These are phyloP conservation scores for Eutrigla gurnardus DNA, from an alignment of 2,797 vertebrate genomes.

Conservation along the genomic window DNA sequence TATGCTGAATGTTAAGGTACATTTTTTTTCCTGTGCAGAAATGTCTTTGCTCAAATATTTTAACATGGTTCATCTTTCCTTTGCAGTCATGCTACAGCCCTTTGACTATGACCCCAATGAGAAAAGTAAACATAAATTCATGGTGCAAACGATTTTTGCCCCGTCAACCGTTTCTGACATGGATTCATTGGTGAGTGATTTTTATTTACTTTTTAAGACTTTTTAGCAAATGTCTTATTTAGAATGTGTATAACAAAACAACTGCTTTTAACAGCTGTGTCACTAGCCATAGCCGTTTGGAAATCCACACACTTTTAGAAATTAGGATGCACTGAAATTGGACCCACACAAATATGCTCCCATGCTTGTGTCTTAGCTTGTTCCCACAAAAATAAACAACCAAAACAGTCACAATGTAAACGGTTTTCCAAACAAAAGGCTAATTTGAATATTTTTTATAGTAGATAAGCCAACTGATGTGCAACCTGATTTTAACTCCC, in stretches of 20 bases:
- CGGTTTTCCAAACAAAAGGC: background rate
- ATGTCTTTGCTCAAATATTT: background rate
- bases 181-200: slow-evolving; percentile 93
- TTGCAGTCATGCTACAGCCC: slow-evolving; percentile 97
- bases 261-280: background rate
- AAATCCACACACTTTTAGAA: background rate
- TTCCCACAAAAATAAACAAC: background rate
- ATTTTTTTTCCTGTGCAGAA: background rate
- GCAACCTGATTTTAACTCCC: background rate
- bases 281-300: background rate
- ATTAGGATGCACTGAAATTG: background rate
- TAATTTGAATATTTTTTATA: background rate
- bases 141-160: slow-evolving; percentile 99
- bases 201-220: background rate
- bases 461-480: background rate
- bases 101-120: slow-evolving; percentile 99
- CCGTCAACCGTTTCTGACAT: slow-evolving; percentile 92
- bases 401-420: background rate
- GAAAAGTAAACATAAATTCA: slow-evolving; percentile 99
- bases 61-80: slow-evolving; percentile 27
- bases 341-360: background rate
- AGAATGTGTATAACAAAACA: background rate
- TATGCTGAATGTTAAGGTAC: background rate
- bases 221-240: background rate
- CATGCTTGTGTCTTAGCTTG: background rate